Evolutionary conservation across 2,113 vertebrate genomes (phyloP).

Genomic region (Monarcha castaneiventris): DNA sequence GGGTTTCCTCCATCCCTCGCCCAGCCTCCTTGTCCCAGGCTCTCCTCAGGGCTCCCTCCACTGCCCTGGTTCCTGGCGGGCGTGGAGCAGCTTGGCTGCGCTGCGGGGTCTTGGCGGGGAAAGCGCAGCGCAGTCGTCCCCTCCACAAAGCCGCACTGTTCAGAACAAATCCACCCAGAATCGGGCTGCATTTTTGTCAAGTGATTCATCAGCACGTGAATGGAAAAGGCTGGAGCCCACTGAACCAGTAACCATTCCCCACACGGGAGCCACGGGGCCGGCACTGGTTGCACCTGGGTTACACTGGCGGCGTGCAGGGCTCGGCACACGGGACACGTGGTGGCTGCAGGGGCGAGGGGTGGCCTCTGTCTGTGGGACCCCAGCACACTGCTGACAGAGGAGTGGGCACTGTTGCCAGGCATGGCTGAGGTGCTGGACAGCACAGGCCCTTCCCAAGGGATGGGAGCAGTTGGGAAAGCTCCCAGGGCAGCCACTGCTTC

Average conservation of each 20-base stretch:
- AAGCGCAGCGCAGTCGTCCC: slow-evolving; percentile 61
- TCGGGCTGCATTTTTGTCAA: slow-evolving; percentile 76
- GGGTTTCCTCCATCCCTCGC: neutral
- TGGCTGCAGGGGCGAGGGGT: neutral
- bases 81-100: slow-evolving; percentile 52
- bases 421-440: neutral
- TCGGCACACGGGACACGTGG: fast-evolving
- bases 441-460: neutral
- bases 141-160: slow-evolving; percentile 81
- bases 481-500: fast-evolving
- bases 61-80: neutral
- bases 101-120: slow-evolving; percentile 67
- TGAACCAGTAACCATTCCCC: slow-evolving; percentile 46
- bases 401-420: neutral
- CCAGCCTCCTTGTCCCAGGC: neutral
- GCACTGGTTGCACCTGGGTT: neutral
- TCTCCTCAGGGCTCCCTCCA: neutral
- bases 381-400: neutral
- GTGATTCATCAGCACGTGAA: slow-evolving; percentile 83
- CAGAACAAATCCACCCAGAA: slow-evolving; percentile 71
- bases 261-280: neutral
- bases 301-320: fast-evolving
- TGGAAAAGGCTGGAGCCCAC: slow-evolving; percentile 67
- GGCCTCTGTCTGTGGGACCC: neutral
- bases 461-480: neutral